Base-by-base conservation (phyloP, 2,888 invertebrate genomes). In the Hoplodrina ambigua region DNA sequence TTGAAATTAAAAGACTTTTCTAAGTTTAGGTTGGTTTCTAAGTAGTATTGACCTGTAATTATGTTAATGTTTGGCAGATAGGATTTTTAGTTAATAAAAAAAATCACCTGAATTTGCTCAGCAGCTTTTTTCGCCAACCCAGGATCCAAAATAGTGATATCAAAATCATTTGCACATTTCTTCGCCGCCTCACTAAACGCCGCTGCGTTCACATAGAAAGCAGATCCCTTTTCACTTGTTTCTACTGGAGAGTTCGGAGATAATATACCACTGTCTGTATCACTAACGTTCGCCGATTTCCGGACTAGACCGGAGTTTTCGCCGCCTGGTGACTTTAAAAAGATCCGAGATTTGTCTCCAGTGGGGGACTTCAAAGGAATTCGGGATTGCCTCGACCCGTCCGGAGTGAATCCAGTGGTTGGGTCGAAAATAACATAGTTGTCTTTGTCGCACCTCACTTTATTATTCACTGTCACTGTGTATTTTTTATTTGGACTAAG, bases 261-360 rank as follows among this genome's bases (percentile, higher is more conserved):
- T 57, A 97, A 89, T 84, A 97, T 97, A 6, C 97, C 97, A 88
- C 97, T 97, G 86, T 97, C 97, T 15, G 97, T 96, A 91, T 97
- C 97, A 90, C 97, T 97, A 80, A 96, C 93, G 84, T 92, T 95
- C 58, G 93, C 93, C 49, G 93, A 92, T 85, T 93, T 94, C 69
- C 92, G 89, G 66, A 88, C 87, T 30, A 86, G 81, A 67, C 89
- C 86, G 13, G 92, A 90, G 61, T 85, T 91, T 85, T 94, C 94
- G 55, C 92, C 92, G 20, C 85, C 81, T 2, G 94, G 94, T 20
- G 94, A 93, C 82, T 90, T 94, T 17, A 92, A 77, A 37, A 92
- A 92, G 62, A 93, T 92, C 62, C 91, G 90, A 37, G 94, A 93
- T 85, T 91, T 93, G 67, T 94, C 94, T 59, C 84, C 86, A 61